Base-by-base conservation (phyloP, 2,797 vertebrate genomes). In the Toxotes lorentzi region DNA sequence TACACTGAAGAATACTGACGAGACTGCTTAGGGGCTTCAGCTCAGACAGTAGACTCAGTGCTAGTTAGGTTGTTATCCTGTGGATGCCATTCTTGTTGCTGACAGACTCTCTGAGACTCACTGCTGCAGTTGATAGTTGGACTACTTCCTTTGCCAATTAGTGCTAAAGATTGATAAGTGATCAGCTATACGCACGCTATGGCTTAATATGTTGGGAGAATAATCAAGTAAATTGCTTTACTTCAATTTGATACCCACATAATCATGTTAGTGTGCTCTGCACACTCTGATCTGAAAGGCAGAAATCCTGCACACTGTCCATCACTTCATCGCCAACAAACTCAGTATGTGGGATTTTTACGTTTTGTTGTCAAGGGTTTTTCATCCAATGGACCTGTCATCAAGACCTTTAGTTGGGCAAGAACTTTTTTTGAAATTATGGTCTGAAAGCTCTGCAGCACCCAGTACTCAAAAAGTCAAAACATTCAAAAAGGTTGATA, bases 31-130 rank as follows among this genome's bases (percentile, higher is more conserved):
- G 19, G 67, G 66, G 66, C 34, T 61, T 71, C 60, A 34, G 69
- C 45, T 61, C 32, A 70, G 57, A 70, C 66, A 57, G 50, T 23
- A 51, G n/a, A 51, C 34, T 54, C 41, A 41, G 50, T 41, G 59
- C 67, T 41, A 32, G 74, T 64, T 58, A 50, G 40, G 48, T 17
- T 61, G 56, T 73, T 64, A 57, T 57, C 41, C 72, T 74, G 62
- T 59, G 53, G 53, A 66, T 58, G 50, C 53, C 63, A 38, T 70
- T 70, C n/a, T 10, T 38, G 11, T 30, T 51, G 45, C 54, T 19
- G 30, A 58, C 34, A 48, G 53, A 59, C 43, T 59, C 41, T 58
- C 30, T 54, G 41, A 54, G 69, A 72, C 57, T 68, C 73, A 45
- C 12, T 38, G 40, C 30, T 56, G n/a, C 57, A 53, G 70, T 73